Base-by-base conservation (phyloP, 2,888 invertebrate genomes). In the Zaprionus bogoriensis region DNA sequence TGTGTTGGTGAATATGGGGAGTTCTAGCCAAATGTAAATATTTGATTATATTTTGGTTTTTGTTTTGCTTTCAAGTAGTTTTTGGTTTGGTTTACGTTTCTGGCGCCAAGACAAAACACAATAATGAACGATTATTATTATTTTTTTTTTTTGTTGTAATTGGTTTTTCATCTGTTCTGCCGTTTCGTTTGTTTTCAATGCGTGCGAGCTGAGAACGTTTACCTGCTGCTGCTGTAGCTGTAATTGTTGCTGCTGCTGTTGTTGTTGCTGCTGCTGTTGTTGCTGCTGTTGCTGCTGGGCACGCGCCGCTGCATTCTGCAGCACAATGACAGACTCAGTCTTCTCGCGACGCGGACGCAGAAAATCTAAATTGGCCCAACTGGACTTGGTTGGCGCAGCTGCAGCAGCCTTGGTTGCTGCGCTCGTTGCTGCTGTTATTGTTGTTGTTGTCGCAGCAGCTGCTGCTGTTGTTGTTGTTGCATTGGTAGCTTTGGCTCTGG, bases 301-400 rank as follows among this genome's bases (percentile, higher is more conserved):
- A 69, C 92, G 90, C 61, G 92, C 91, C 63, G 92, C 92, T 46
- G 92, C 92, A 90, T 92, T 94, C 86, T 95, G 93, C 89, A 95
- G 93, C 83, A 96, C 94, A 89, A 96, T 96, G 91, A 96, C 96
- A 65, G 96, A 96, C 92, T 97, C 96, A 88, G 96, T 97, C 92
- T 96, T 96, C 93, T 97, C 96, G 86, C 96, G 93, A 87, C 96
- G 93, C 48, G 95, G 96, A 87, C 93, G 93, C 77, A 94, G 89
- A 73, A 93, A 91, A 87, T 91, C 91, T 79, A 84, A 90, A 86
- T 87, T 90, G 54, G 83, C 76, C 90, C 90, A 88, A 73, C 83
- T 88, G 55, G 90, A 79, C 58, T 90, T 90, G 59, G 78, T 52
- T 22, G 59, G 61, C n/a, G 77, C 51, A 48, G 76, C 53, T 36